Conservation (phyloP, 2,113 vertebrate species). For the Gymnocephalus cernua region DNA sequence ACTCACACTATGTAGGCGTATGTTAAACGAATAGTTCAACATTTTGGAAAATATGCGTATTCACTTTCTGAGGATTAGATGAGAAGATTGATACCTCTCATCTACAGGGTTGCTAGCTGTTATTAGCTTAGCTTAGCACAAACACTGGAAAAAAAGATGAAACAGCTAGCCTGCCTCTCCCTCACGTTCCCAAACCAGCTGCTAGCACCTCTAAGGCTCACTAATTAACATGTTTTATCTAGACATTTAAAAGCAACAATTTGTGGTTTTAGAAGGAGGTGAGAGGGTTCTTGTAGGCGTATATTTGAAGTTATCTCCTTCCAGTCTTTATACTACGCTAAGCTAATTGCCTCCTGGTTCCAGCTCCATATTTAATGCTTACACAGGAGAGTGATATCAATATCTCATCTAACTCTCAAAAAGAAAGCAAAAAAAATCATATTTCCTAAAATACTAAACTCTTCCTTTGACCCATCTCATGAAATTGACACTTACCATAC, state of each 20-base stretch:
- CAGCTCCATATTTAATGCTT: too few species aligned
- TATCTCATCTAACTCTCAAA: neutral
- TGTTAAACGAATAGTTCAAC: neutral
- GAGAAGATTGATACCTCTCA: neutral
- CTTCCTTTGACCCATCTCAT: neutral
- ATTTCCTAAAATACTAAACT: neutral
- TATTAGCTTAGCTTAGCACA: neutral
- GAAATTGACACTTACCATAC: constrained; percentile 72
- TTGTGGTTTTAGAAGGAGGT: neutral
- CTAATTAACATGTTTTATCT: constrained; percentile 1
- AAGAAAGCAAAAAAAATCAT: neutral
- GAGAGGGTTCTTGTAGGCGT: neutral
- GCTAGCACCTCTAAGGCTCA: neutral
- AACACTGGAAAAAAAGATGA: neutral
- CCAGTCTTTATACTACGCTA: too few species aligned
- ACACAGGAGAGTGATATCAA: neutral
- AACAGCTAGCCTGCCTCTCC: neutral
- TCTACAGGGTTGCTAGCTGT: neutral
- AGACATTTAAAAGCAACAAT: neutral
- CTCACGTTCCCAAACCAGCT: neutral
- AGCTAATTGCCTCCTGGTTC: too few species aligned
- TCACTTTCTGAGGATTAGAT: neutral
- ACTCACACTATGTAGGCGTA: neutral
- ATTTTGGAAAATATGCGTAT: neutral
- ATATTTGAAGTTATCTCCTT: too few species aligned